Evolutionary conservation across 2,113 vertebrate species (phyloP).

Genomic region (Dipodomys ordii): DNA sequence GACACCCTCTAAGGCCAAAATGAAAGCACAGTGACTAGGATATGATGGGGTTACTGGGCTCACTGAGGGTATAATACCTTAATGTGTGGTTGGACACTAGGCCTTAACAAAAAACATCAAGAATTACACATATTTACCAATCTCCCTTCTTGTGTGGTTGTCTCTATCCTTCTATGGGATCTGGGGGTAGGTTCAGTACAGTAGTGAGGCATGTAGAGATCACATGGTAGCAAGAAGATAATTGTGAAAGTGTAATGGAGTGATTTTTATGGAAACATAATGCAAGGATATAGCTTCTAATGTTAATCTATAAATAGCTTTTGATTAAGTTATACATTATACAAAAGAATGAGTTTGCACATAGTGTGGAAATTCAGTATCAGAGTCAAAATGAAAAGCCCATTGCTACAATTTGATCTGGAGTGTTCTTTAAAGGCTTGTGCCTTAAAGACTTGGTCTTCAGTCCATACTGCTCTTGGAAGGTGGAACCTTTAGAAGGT

Average conservation of each 20-base stretch:
- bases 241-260: background rate
- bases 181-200: background rate
- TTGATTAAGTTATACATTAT: background rate
- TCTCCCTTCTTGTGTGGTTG: background rate
- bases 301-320: background rate
- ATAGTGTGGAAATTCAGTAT: background rate
- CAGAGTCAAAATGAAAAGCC: conserved; percentile 12
- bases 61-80: no score
- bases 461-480: background rate
- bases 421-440: background rate
- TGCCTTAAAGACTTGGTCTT: background rate
- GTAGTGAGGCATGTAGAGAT: background rate
- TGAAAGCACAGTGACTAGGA: background rate
- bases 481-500: background rate
- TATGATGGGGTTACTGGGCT: no score
- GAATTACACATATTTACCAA: background rate
- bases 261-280: background rate
- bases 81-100: background rate
- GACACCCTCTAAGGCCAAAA: background rate
- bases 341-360: background rate
- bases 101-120: background rate
- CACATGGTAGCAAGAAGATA: background rate
- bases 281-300: background rate
- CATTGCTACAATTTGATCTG: accelerated
- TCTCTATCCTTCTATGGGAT: background rate